Evolutionary conservation across 1,140 invertebrate genomes (phyloP).

Genomic region (Pentalonia nigronervosa): DNA sequence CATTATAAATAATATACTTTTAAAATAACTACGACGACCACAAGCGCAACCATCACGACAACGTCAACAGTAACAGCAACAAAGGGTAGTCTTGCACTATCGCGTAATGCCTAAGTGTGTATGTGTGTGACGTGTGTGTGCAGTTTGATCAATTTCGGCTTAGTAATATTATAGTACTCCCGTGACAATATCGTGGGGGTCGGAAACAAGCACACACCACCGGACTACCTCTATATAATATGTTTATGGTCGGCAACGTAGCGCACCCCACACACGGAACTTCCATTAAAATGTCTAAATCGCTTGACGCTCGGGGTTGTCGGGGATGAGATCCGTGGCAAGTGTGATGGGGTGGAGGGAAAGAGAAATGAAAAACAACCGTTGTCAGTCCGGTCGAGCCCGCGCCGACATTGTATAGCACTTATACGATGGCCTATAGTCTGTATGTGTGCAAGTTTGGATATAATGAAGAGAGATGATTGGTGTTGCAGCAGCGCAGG

Average conservation of each 20-base stretch:
- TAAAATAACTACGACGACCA: background rate
- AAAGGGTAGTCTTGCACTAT: background rate
- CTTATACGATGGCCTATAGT: background rate
- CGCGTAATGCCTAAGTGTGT: background rate
- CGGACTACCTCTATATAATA: background rate
- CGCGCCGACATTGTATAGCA: conserved; percentile 41
- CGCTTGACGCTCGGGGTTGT: background rate
- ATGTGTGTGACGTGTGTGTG: background rate
- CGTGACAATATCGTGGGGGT: background rate
- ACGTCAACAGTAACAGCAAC: background rate
- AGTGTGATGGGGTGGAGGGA: background rate
- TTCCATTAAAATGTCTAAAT: conserved; percentile 54
- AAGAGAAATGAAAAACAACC: conserved; percentile 43
- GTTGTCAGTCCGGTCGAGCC: conserved; percentile 15
- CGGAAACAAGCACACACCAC: background rate
- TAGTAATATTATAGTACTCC: background rate
- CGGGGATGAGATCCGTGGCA: background rate
- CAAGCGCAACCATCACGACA: too few species aligned
- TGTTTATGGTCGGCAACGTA: background rate
- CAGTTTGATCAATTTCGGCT: conserved; percentile 38
- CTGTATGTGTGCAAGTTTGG: background rate
- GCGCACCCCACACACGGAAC: conserved; percentile 28
- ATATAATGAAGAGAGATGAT: conserved; percentile 42
- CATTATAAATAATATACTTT: background rate
- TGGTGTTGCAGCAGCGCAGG: background rate